A percentile compares a stretch with the other conserved stretches of the same genome.
These are phyloP conservation scores for Vespertilio murinus DNA, from an alignment of 2,797 vertebrate species.

Conservation along the genomic window DNA sequence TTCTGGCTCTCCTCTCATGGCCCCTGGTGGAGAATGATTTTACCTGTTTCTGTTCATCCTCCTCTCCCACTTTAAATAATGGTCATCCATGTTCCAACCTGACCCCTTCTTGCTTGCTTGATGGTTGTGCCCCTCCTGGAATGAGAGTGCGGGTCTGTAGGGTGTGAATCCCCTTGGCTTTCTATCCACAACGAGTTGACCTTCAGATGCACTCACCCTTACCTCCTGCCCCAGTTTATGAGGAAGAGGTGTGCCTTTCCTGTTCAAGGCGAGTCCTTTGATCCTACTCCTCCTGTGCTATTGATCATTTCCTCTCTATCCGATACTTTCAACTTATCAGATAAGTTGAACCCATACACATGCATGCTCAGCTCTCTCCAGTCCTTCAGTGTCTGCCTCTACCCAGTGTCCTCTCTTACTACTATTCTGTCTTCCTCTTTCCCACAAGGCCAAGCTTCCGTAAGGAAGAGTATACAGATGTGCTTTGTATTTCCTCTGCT, in stretches of 20 bases:
- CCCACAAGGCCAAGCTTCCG: not conserved
- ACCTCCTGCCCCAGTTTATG: not conserved
- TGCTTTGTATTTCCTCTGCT: not conserved
- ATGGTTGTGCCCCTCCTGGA: not conserved
- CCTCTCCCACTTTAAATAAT: not conserved
- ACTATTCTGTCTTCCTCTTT: not conserved
- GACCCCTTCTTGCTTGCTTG: not conserved
- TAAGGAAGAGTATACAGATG: not conserved
- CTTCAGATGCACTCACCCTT: not conserved
- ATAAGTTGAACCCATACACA: not conserved
- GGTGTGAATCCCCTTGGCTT: not conserved
- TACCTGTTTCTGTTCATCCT: not conserved
- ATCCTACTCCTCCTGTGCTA: not conserved
- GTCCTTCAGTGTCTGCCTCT: not conserved
- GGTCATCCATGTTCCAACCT: no score
- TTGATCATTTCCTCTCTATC: not conserved
- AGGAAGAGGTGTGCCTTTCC: not conserved
- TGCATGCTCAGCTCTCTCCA: not conserved
- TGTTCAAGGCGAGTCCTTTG: not conserved
- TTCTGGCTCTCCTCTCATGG: not conserved
- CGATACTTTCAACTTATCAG: not conserved
- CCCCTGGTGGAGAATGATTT: not conserved
- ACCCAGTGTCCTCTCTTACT: not conserved
- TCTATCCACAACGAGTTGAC: not conserved
- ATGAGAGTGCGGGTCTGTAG: not conserved